These are phyloP conservation scores for Balaenoptera acutorostrata DNA, from an alignment of 2,113 vertebrate species.

Conservation along the genomic window DNA sequence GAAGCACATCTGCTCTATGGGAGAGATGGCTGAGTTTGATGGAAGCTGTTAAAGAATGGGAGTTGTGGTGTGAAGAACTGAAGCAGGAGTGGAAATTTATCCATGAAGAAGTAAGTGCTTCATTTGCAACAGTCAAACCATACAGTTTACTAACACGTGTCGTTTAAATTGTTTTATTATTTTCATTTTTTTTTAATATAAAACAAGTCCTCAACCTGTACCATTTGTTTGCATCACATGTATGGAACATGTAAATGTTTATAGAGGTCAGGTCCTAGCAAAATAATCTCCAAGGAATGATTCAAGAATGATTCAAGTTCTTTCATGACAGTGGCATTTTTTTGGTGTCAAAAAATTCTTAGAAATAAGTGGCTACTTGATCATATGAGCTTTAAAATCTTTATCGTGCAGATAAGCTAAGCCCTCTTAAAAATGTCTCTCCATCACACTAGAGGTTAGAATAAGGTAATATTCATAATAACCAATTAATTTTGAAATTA, in stretches of 20 bases:
- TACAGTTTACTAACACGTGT: background rate
- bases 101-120: constrained; percentile 84
- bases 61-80: constrained; percentile 78
- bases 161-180: background rate
- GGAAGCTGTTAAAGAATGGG: constrained; percentile 77
- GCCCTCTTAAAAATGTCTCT: background rate
- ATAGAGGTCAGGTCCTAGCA: background rate
- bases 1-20: constrained; percentile 75
- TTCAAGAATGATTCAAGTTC: background rate
- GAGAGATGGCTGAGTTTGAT: constrained; percentile 79
- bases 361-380: background rate
- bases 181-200: background rate
- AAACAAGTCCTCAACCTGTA: background rate
- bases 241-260: background rate
- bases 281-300: background rate
- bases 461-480: background rate
- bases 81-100: constrained; percentile 88
- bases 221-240: background rate
- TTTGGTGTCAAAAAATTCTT: background rate
- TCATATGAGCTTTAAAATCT: background rate
- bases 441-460: background rate
- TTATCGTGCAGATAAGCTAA: background rate
- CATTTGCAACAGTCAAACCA: background rate
- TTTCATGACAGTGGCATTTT: background rate
- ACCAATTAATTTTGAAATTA: constrained; percentile 36